phyloP scores from a whole-genome alignment of 2,113 vertebrate genomes.

The Neopipo cinnamomea region DNA sequence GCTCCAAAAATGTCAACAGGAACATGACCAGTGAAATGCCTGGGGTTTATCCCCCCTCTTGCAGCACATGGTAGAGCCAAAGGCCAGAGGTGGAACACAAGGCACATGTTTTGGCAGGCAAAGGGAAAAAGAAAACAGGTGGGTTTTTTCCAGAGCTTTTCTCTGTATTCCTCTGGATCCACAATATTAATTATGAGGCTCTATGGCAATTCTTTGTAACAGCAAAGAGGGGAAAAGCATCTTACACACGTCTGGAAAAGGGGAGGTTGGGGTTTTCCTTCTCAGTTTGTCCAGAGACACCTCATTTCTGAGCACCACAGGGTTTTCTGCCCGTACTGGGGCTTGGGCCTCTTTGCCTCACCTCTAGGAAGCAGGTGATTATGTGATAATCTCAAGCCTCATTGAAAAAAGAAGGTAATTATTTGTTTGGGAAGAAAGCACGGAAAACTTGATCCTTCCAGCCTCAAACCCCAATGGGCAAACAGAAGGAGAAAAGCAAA shows the following conservation, averaged over 20 bases:
- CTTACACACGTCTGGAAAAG: neutral
- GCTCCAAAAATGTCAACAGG: neutral
- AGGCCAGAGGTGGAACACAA: neutral
- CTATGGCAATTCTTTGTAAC: neutral
- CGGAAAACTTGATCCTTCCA: neutral
- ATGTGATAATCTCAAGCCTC: neutral
- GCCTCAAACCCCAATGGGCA: neutral
- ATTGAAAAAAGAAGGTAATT: neutral
- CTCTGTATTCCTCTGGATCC: neutral
- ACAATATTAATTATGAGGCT: neutral
- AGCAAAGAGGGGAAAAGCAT: neutral
- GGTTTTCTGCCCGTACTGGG: neutral
- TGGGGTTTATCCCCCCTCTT: neutral
- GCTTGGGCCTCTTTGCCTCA: neutral
- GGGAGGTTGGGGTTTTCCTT: neutral
- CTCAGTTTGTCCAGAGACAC: neutral
- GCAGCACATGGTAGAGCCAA: neutral
- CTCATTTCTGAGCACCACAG: neutral
- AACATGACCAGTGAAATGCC: neutral
- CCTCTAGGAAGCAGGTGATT: neutral
- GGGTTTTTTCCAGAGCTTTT: neutral
- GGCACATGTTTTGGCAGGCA: neutral
- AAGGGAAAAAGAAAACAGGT: neutral
- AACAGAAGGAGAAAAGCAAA: neutral
- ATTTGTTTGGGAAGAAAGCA: neutral